A percentile compares a stretch with the other conserved stretches of the same genome.
Conservation (phyloP, 2,888 invertebrate genomes). For the Eupithecia dodoneata region DNA sequence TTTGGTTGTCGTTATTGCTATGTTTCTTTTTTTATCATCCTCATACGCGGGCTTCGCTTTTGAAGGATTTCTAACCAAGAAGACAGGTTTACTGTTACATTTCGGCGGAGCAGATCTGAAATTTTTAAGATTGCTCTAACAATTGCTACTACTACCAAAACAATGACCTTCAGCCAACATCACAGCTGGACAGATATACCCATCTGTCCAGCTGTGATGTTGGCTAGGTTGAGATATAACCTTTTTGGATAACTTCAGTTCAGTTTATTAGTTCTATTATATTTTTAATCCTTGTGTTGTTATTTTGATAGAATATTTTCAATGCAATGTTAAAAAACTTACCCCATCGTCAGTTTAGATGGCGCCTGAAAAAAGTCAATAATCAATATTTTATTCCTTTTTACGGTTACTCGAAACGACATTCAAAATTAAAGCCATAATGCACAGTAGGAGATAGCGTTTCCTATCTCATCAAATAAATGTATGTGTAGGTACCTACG, state of each 20-base stretch:
- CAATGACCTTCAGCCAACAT: background rate
- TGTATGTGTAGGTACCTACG: background rate
- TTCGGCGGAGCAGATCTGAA: constrained; percentile 56
- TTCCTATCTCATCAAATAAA: background rate
- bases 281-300: background rate
- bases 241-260: background rate
- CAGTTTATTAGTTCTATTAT: background rate
- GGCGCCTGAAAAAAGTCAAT: constrained; percentile 56
- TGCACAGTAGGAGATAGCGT: no score
- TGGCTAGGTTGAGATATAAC: background rate
- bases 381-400: background rate
- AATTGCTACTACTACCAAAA: background rate
- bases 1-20: constrained; percentile 22
- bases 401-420: background rate
- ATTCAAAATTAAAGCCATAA: background rate
- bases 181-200: no score
- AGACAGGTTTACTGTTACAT: constrained; percentile 49
- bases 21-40: constrained; percentile 40
- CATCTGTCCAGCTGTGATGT: background rate
- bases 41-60: constrained; percentile 42
- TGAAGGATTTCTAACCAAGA: constrained; percentile 46
- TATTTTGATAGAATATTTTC: constrained; percentile 18
- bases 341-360: constrained; percentile 60
- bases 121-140: constrained; percentile 14
- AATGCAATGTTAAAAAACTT: constrained; percentile 34